Evolutionary conservation across 2,797 vertebrate species (phyloP).

Genomic region (Valencia hispanica): DNA sequence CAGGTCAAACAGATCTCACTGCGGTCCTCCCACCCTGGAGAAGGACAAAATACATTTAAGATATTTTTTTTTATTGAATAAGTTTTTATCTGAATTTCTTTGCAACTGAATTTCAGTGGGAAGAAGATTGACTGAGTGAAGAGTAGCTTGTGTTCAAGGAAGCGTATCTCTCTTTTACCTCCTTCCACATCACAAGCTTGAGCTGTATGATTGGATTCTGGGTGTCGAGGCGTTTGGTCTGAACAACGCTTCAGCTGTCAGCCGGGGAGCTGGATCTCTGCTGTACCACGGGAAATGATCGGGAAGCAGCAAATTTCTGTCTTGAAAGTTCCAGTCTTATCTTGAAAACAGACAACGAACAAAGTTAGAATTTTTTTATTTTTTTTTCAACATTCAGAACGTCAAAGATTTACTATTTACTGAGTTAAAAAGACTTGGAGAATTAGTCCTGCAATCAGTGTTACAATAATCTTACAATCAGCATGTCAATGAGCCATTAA

Average conservation of each 20-base stretch:
- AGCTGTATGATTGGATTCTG: conserved; percentile 34
- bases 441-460: background rate
- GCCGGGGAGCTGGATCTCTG: conserved; percentile 26
- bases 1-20: conserved; percentile 10
- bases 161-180: conserved; percentile 43
- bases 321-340: conserved; percentile 25
- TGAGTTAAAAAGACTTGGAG: background rate
- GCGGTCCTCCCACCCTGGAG: conserved; percentile 13
- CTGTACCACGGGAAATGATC: conserved; percentile 18
- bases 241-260: conserved; percentile 29
- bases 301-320: conserved; percentile 30
- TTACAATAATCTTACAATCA: background rate
- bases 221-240: conserved; percentile 23
- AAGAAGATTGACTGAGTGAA: background rate
- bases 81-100: conserved; percentile 8
- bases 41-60: conserved; percentile 14
- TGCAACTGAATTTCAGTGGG: background rate
- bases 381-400: too few species aligned
- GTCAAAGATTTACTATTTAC: background rate
- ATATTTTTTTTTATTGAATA: background rate
- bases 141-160: conserved; percentile 1
- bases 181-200: conserved; percentile 15
- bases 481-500: background rate
- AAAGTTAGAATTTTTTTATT: background rate
- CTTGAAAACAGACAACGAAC: conserved; percentile 21